Percentiles rank a stretch among this genome's conserved stretches.
These are phyloP conservation scores for Tragelaphus scriptus DNA, from an alignment of 2,113 vertebrate genomes.

Conservation along the genomic window DNA sequence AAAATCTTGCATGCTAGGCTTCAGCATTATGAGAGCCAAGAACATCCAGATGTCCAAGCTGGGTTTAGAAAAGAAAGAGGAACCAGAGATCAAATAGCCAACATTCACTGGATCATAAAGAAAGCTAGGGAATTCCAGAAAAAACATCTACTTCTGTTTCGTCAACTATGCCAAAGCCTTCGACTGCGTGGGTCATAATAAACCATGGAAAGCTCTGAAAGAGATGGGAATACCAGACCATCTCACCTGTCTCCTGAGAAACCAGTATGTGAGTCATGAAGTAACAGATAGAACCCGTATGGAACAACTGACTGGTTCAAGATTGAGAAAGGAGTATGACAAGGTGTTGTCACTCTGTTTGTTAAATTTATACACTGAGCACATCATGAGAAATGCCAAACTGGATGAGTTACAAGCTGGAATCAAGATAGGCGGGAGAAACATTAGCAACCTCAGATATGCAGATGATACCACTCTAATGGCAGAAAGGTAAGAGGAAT, in stretches of 20 bases:
- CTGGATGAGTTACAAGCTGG: not conserved
- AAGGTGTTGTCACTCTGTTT: not conserved
- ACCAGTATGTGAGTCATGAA: not conserved
- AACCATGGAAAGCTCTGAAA: not conserved
- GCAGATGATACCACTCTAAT: not conserved
- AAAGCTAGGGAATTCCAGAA: not conserved
- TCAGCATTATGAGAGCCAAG: not conserved
- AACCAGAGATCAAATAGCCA: not conserved
- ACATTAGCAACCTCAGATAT: not conserved
- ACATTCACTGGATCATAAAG: not conserved
- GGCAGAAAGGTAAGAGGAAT: not conserved
- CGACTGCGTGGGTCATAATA: not conserved
- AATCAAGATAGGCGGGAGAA: not conserved
- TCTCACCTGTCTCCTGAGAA: not conserved
- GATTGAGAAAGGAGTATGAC: not conserved
- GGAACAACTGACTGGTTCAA: not conserved
- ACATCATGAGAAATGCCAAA: not conserved
- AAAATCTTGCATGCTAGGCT: not conserved
- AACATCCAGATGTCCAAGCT: not conserved
- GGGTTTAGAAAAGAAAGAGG: not conserved
- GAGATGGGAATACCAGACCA: not conserved
- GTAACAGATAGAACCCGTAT: not conserved
- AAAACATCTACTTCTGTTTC: not conserved
- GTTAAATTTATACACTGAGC: not conserved
- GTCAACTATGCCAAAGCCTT: not conserved